These are phyloP conservation scores for Bujurquina vittata DNA, from an alignment of 2,113 vertebrate species.

Conservation along the genomic window DNA sequence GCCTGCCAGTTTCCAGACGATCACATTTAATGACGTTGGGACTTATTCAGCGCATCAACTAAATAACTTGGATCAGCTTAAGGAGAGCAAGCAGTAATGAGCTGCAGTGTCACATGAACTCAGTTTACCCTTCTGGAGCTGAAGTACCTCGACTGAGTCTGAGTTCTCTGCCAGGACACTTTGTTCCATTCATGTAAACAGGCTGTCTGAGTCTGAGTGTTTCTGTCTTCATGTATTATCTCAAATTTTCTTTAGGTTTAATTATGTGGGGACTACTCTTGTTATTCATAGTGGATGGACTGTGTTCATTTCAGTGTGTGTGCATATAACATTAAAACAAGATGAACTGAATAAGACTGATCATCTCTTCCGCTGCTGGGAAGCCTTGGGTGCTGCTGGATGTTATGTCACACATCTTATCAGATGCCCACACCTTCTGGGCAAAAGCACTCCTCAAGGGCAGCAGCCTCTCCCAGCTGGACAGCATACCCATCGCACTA, in stretches of 20 bases:
- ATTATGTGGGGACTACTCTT: background rate
- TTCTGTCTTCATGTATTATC: background rate
- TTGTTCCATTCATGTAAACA: background rate
- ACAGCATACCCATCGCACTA: background rate
- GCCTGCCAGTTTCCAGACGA: conserved; percentile 41
- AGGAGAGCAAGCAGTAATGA: conserved; percentile 58
- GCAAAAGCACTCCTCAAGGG: background rate
- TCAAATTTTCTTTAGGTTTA: conserved; percentile 5
- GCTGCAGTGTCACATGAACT: conserved; percentile 64
- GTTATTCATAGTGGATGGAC: background rate
- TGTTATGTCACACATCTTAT: background rate
- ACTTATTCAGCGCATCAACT: conserved; percentile 4
- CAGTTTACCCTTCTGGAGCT: background rate
- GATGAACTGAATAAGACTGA: background rate
- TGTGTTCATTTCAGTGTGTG: background rate
- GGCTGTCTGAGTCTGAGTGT: background rate
- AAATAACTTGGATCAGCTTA: conserved; percentile 75
- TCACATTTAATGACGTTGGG: conserved; percentile 5
- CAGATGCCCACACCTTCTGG: background rate
- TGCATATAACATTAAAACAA: conserved; percentile 1
- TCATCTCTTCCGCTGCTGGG: background rate
- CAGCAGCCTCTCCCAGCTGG: background rate
- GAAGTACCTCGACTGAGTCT: background rate
- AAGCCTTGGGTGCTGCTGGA: background rate
- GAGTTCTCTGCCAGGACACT: background rate